Base-by-base conservation (phyloP, 2,797 vertebrate genomes). In the Lemur catta region DNA sequence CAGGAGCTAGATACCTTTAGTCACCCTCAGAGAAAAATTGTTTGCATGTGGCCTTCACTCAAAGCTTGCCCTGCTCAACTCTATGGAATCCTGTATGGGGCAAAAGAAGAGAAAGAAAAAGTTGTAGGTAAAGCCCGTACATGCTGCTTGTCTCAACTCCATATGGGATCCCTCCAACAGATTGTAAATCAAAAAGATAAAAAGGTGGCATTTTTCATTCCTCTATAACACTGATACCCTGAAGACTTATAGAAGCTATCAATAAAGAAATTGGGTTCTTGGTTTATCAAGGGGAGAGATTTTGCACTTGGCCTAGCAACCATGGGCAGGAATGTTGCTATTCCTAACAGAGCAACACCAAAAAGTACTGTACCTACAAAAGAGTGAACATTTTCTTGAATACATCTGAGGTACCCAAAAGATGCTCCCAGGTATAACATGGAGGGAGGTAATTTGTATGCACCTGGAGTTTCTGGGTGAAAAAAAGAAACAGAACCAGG, bases 401-500 rank as follows among this genome's bases (percentile, higher is more conserved):
- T 2, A 59, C 0, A 1, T 63, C 26, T 38, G 71, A 84, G 46
- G 33, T 50, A 46, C 69, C 52, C 52, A 78, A 10, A 86, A 90
- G 28, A 14, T 79, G 13, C 43, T 80, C 63, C 55, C 28, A 30
- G 11, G 38, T 79, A 24, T 6, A 84, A 57, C 11, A 26, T 69
- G 22, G 22, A 95, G 20, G 22, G 18, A 67, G 14, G 28, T 41
- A 15, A 94, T 95, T 89, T 96, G 63, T 95, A 84, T 94, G 65
- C 48, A 63, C 20, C 28, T 59, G 38, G 35, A 89, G 41, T 89
- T 96, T 93, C 52, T 78, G 67, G 74, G 26, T 79, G 38, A 92
- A 65, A 95, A 94, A 57, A 4, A 79, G 88, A 89, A 11, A 94
- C 38, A 94, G 78, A 94, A 46, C 26, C 63, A 94, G 22, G 33